Conservation (phyloP, 2,113 vertebrate genomes). For the Amphiprion ocellaris region DNA sequence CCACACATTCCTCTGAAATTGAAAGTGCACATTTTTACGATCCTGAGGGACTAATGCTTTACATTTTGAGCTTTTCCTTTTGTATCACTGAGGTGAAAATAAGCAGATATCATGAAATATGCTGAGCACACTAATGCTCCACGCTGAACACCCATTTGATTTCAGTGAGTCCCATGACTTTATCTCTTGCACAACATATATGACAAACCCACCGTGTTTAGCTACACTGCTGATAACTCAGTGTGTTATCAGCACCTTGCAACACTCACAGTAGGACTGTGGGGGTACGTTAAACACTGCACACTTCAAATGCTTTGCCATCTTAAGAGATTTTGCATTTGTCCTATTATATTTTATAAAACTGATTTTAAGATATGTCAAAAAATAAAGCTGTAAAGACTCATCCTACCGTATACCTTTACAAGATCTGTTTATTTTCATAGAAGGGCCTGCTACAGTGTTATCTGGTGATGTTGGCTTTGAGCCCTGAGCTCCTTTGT, state of each 20-base stretch:
- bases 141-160: conserved; percentile 11
- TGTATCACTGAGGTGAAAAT: neutral
- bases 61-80: neutral
- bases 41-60: neutral
- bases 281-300: neutral
- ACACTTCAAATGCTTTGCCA: neutral
- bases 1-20: conserved; percentile 6
- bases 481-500: neutral
- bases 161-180: neutral
- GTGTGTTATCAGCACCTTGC: conserved; percentile 10
- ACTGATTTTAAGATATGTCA: neutral
- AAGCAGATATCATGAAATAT: neutral
- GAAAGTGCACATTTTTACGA: neutral
- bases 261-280: neutral
- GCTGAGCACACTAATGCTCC: neutral
- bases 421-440: neutral
- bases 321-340: neutral
- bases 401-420: neutral
- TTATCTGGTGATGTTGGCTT: neutral
- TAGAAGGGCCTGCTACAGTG: neutral
- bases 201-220: conserved; percentile 10
- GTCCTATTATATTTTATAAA: neutral
- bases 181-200: conserved; percentile 33
- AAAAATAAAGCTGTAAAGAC: too few relatives aligned
- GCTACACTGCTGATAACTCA: conserved; percentile 22